A percentile compares a stretch with the other conserved stretches of the same genome.
phyloP scores from a whole-genome alignment of 1,140 invertebrate species.

The Aphidius ervi region DNA sequence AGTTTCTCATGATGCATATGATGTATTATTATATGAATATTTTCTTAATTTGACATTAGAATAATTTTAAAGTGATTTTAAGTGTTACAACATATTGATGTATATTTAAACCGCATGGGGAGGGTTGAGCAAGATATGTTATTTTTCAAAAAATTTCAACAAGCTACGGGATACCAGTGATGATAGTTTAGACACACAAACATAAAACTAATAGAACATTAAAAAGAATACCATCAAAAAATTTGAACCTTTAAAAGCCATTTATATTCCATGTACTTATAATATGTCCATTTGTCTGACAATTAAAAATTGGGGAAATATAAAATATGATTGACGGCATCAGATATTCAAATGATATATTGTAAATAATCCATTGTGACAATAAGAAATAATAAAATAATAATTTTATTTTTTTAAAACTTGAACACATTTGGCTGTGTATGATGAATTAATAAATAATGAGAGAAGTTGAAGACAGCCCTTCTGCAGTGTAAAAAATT shows the following conservation, averaged over 20 bases:
- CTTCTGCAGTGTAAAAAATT: not conserved
- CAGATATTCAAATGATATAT: conserved; percentile 11
- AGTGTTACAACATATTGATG: too few species aligned
- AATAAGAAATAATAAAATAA: conserved; percentile 3
- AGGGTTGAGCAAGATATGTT: too few species aligned
- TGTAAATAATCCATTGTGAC: not conserved
- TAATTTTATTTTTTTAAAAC: not conserved
- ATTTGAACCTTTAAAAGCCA: conserved; percentile 18
- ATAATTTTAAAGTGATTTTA: too few species aligned
- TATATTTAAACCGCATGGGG: too few species aligned
- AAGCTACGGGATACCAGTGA: conserved; percentile 13
- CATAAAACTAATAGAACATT: conserved; percentile 36
- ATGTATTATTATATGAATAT: too few species aligned
- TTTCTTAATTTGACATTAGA: too few species aligned
- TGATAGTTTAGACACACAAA: too few species aligned
- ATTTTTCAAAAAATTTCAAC: too few species aligned
- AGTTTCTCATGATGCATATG: too few species aligned
- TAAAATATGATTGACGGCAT: conserved; percentile 33
- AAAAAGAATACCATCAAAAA: conserved; percentile 19
- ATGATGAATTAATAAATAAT: conserved; percentile 39
- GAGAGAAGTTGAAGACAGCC: conserved; percentile 23
- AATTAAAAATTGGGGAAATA: conserved; percentile 35
- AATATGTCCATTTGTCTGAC: conserved; percentile 41
- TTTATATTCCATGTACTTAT: conserved; percentile 32
- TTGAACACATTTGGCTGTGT: conserved; percentile 12